Evolutionary conservation across 1,140 invertebrate genomes (phyloP).

Genomic region (Aphelenchoides avenae): DNA sequence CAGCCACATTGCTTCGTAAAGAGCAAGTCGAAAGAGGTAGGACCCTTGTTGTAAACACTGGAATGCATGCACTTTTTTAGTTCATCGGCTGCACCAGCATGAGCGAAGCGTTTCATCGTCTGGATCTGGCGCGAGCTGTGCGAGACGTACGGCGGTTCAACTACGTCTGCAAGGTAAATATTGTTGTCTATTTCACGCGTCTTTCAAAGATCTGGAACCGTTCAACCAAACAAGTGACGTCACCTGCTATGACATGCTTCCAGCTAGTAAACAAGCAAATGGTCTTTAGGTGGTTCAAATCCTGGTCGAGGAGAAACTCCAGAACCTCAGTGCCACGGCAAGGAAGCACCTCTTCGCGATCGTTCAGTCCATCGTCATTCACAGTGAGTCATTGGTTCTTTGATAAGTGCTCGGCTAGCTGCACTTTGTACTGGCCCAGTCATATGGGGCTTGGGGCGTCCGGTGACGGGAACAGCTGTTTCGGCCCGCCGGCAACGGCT

Average conservation of each 20-base stretch:
- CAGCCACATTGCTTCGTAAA: conserved; percentile 87
- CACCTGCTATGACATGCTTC: conserved; percentile 3
- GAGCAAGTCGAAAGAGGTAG: conserved; percentile 79
- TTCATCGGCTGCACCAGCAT: conserved; percentile 89
- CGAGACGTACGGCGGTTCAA: conserved; percentile 87
- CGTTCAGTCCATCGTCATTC: conserved; percentile 83
- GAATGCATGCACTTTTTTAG: conserved; percentile 62
- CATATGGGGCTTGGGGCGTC: no score
- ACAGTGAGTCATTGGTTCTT: conserved; percentile 70
- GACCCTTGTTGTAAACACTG: conserved; percentile 16
- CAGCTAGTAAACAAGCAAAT: conserved; percentile 24
- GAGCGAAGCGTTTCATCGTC: conserved; percentile 83
- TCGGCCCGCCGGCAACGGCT: no score
- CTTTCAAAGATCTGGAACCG: background rate
- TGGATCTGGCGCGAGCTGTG: conserved; percentile 89
- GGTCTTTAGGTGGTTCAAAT: conserved; percentile 71
- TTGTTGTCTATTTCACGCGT: conserved; percentile 6
- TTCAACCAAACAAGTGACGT: no score
- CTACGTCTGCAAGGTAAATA: conserved; percentile 77
- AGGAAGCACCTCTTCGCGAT: conserved; percentile 86
- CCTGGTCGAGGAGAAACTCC: conserved; percentile 76
- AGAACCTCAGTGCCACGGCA: conserved; percentile 80
- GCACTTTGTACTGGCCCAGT: no score
- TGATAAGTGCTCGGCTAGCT: no score
- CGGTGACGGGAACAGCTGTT: no score